Base-by-base conservation (phyloP, 2,797 vertebrate genomes). In the Nannoperca australis region DNA sequence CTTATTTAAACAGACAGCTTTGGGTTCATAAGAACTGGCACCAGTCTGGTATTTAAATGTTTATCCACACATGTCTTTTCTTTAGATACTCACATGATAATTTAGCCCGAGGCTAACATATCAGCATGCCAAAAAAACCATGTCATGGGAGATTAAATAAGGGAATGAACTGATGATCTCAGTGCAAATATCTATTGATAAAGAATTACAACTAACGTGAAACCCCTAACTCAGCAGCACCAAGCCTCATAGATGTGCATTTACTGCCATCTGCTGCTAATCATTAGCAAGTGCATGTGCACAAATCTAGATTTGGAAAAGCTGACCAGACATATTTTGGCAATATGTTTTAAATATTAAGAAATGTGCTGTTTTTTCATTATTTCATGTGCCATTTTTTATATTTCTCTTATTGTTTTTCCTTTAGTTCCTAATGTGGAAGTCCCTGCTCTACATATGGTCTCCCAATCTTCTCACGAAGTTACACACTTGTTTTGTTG, bases 261-360 rank as follows among this genome's bases (percentile, higher is more conserved):
- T 45, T 58, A 62, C 54, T 61, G 54, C 78, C 73, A 60, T 30
- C 82, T 85, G 78, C 70, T 85, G 82, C 12, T 58, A 0, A 2
- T 18, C 40, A 4, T 0, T 32, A 32, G 60, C 12, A 58, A 67
- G 18, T 70, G 65, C 49, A 66, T 14, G n/a, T 61, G 2, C 24
- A 13, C 12, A 55, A 54, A 42, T 40, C 14, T 22, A 12, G 5
- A 32, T 34, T 34, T 30, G 5, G 22, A 11, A 44, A 17, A 49
- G 9, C 20, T 45, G 22, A 45, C 42, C 36, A 27, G 3, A 13
- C 22, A 65, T 50, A 18, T 50, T 50, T 22, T 3, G 2, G 5
- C 27, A 17, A 12, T 27, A 45, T 18, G 11, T 44, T n/a, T n/a
- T n/a, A n/a, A n/a, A n/a, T n/a, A n/a, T n/a, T n/a, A n/a, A n/a